phyloP scores from a whole-genome alignment of 37 sponge, comb jelly and placozoan species.

The Geodia barretti region DNA sequence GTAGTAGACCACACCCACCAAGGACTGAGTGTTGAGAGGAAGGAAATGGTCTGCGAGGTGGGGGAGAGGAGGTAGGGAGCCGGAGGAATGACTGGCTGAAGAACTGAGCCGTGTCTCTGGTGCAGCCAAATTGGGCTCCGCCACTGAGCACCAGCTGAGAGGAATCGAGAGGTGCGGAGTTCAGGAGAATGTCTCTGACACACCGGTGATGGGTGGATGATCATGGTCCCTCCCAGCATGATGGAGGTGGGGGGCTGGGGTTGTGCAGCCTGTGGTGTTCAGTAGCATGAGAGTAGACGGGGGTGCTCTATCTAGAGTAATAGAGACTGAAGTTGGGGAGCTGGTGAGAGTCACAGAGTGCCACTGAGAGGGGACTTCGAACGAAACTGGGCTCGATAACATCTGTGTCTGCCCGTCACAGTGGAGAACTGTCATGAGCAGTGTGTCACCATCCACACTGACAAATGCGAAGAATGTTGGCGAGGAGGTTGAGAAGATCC shows the following conservation, averaged over 20 bases:
- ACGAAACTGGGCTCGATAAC: background rate
- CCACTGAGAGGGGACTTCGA: conserved; percentile 46
- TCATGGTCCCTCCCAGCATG: background rate
- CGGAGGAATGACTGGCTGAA: conserved; percentile 20
- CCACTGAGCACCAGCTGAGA: conserved; percentile 16
- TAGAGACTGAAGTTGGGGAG: background rate
- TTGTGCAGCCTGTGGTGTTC: conserved; percentile 1
- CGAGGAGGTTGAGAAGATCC: background rate
- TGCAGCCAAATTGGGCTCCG: conserved; percentile 38
- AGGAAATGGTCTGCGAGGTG: conserved; percentile 18
- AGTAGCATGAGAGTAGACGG: background rate
- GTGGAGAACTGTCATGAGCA: background rate
- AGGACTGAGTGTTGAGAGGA: conserved; percentile 12
- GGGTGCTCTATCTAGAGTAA: background rate
- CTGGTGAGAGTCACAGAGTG: background rate
- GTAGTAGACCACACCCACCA: conserved; percentile 34
- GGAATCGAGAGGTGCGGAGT: background rate
- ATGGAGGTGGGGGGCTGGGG: background rate
- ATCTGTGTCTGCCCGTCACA: background rate
- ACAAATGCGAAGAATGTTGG: background rate
- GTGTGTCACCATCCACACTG: background rate
- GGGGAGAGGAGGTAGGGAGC: conserved; percentile 15
- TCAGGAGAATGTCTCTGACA: conserved; percentile 18
- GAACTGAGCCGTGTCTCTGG: conserved; percentile 45
- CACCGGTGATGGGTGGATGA: conserved; percentile 26